phyloP scores from a whole-genome alignment of 2,113 vertebrate genomes.

The Nipponia nippon region DNA sequence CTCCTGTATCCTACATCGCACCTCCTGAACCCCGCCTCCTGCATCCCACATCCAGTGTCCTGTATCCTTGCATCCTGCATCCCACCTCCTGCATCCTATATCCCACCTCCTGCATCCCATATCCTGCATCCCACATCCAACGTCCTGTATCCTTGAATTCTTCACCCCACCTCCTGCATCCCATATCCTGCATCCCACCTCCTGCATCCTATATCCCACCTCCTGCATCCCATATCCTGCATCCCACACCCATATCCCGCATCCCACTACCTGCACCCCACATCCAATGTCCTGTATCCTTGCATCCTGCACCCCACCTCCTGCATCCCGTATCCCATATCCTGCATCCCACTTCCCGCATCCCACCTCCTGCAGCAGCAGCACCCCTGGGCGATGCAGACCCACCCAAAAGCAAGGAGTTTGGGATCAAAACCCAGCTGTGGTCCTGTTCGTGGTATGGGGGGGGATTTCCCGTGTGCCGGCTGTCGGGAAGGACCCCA shows the following conservation, averaged over 20 bases:
- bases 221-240: no score
- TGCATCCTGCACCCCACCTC: neutral
- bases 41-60: neutral
- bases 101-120: neutral
- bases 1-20: neutral
- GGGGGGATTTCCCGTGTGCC: accelerated
- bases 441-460: accelerated
- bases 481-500: neutral
- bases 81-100: neutral
- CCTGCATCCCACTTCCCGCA: neutral
- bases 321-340: neutral
- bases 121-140: neutral
- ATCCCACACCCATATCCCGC: no score
- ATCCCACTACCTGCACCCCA: no score
- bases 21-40: neutral
- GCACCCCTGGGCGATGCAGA: accelerated
- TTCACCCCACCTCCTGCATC: neutral
- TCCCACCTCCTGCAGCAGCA: neutral
- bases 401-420: neutral
- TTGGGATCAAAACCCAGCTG: neutral
- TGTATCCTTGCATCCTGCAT: no score
- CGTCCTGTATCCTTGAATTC: no score
- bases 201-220: neutral
- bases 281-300: neutral
- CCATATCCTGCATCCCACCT: no score